Percentiles rank a stretch among this genome's conserved stretches.
phyloP scores from a whole-genome alignment of 2,113 vertebrate genomes.

The Paramisgurnus dabryanus region DNA sequence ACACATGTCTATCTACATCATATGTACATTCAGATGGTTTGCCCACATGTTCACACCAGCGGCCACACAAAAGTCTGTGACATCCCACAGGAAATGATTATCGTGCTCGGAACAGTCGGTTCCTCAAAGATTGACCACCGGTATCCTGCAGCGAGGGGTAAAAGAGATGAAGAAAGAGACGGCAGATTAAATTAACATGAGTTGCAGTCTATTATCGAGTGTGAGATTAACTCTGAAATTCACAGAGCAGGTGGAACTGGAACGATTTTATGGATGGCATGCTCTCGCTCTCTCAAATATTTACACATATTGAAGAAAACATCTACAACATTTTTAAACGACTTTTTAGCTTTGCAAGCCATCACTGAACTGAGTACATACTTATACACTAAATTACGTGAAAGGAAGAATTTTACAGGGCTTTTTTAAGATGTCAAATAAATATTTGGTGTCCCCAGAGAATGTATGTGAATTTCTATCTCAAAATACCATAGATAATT shows the following conservation, averaged over 20 bases:
- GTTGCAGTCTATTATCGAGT: slow-evolving; percentile 69
- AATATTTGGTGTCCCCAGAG: too few species aligned
- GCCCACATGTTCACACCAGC: neutral
- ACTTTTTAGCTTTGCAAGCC: neutral
- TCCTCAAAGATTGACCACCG: slow-evolving; percentile 80
- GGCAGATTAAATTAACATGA: slow-evolving; percentile 45
- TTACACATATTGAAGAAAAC: slow-evolving; percentile 28
- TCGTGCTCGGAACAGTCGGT: slow-evolving; percentile 64
- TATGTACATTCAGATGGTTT: slow-evolving; percentile 23
- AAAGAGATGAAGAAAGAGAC: slow-evolving; percentile 12
- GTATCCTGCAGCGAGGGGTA: slow-evolving; percentile 68
- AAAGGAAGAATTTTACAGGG: too few species aligned
- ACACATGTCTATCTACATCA: slow-evolving; percentile 6
- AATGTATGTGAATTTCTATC: too few species aligned
- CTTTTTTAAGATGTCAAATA: too few species aligned
- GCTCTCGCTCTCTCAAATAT: slow-evolving; percentile 19
- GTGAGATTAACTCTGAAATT: slow-evolving; percentile 78
- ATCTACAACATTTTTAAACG: neutral
- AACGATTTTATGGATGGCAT: slow-evolving; percentile 62
- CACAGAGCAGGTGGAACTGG: slow-evolving; percentile 62
- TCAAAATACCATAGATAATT: too few species aligned
- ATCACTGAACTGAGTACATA: neutral
- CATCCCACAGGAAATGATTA: slow-evolving; percentile 65
- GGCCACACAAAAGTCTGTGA: slow-evolving; percentile 10
- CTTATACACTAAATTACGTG: too few species aligned